Conservation (phyloP, 2,113 vertebrate genomes). For the Campylomormyrus tamandua region DNA sequence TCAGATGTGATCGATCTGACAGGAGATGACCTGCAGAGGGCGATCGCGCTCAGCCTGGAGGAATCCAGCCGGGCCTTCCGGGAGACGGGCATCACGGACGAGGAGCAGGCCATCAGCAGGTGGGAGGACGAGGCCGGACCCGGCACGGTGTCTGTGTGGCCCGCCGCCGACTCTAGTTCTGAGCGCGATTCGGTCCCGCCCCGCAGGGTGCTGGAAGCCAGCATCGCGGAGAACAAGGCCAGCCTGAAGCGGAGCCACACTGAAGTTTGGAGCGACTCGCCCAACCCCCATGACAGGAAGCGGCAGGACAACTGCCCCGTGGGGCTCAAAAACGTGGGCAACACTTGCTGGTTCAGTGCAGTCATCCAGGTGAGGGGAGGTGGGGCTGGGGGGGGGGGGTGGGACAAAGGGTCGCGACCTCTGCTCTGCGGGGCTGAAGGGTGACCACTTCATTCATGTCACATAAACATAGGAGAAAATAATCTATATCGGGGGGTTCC, state of each 20-base stretch:
- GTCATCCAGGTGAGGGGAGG: slow-evolving; percentile 82
- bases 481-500: neutral
- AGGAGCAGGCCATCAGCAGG: slow-evolving; percentile 99
- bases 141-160: neutral
- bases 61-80: slow-evolving; percentile 94
- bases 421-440: neutral
- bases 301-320: slow-evolving; percentile 85
- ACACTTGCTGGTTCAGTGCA: slow-evolving; percentile 98
- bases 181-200: no score
- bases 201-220: slow-evolving; percentile 92
- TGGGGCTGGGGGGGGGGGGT: neutral
- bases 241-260: slow-evolving; percentile 90
- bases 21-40: slow-evolving; percentile 97
- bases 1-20: slow-evolving; percentile 98
- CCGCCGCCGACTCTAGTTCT: neutral
- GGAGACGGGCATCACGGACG: slow-evolving; percentile 97
- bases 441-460: neutral
- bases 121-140: slow-evolving; percentile 40
- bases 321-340: slow-evolving; percentile 95
- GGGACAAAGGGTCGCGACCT: neutral
- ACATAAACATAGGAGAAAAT: neutral
- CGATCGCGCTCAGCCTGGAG: slow-evolving; percentile 96
- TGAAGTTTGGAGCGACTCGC: slow-evolving; percentile 93
- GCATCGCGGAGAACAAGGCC: slow-evolving; percentile 97
- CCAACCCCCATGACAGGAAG: slow-evolving; percentile 92